Base-by-base conservation (phyloP, 1,140 invertebrate genomes). In the Heliconius congener region DNA sequence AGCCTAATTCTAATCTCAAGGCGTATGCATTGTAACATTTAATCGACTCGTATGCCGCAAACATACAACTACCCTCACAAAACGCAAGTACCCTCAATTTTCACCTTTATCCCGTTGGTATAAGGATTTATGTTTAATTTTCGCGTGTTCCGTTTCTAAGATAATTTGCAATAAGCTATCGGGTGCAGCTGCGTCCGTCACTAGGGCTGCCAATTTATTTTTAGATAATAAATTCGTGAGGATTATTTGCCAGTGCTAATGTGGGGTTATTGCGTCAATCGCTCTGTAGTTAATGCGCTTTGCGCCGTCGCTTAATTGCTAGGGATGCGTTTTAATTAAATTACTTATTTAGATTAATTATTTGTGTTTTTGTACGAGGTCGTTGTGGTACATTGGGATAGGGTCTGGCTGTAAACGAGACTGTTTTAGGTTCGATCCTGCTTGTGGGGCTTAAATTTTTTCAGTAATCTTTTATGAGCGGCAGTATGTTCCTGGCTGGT, bases 171-270 rank as follows among this genome's bases (percentile, higher is more conserved):
- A 91, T 93, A 92, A 92, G 91, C 86, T 92, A 91, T 90, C 88
- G 87, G 86, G 81, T 89, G 88, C 92, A 93, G 92, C 92, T 93
- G 92, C 86, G 88, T 85, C 84, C 86, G 85, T 90, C 89, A 83
- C 78, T 84, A 93, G 91, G 92, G 91, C 86, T 93, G 92, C 88
- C 90, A 90, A 88, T 81, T 87, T 93, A 93, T 93, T 89, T 93
- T 91, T 92, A 90, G 90, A 86, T 81, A 83, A 84, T 85, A 87
- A 87, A 92, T 91, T 86, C 87, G 88, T 87, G 83, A 78, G 86
- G 87, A 90, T 92, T 89, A 92, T 87, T 81, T 86, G 77, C 52
- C 81, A 84, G 79, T 77, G 82, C 82, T 86, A 85, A 87, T 81
- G 82, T 76, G 77, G 85, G 83, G 81, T 89, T 88, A 88, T 86